These are phyloP conservation scores for Cichlasoma orientale DNA, from an alignment of 2,797 vertebrate genomes.

Conservation along the genomic window DNA sequence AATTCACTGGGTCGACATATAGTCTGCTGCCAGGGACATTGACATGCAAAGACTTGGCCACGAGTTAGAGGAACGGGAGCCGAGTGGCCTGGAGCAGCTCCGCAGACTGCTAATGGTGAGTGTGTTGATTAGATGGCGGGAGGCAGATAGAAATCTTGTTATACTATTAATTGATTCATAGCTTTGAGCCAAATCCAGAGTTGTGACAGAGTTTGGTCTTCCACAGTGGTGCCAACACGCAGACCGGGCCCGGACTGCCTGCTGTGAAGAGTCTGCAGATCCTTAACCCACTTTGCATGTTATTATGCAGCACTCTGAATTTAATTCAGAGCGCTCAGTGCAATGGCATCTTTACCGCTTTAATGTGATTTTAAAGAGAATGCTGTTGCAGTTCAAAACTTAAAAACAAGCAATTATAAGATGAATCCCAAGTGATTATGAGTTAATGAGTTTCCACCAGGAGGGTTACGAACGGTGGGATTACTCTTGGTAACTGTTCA, in stretches of 20 bases:
- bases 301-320: not conserved
- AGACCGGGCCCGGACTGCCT: not conserved
- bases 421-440: not conserved
- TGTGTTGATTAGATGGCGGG: constrained; percentile 53
- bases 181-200: constrained; percentile 15
- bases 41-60: constrained; percentile 48
- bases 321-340: not conserved
- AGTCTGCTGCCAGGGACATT: constrained; percentile 32
- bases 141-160: constrained; percentile 42
- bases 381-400: not conserved
- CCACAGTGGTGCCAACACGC: not conserved
- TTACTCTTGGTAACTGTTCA: not conserved
- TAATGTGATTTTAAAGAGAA: not conserved
- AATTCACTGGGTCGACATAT: constrained; percentile 34
- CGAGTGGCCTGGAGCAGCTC: constrained; percentile 30
- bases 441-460: not conserved
- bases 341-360: not conserved
- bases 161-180: constrained; percentile 39
- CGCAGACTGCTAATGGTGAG: constrained; percentile 46
- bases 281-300: not conserved
- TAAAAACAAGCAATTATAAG: not conserved
- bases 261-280: not conserved
- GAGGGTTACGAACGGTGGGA: not conserved
- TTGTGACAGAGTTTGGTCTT: not conserved
- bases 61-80: constrained; percentile 40